phyloP scores from a whole-genome alignment of 2,113 vertebrate species.

The Sula dactylatra region DNA sequence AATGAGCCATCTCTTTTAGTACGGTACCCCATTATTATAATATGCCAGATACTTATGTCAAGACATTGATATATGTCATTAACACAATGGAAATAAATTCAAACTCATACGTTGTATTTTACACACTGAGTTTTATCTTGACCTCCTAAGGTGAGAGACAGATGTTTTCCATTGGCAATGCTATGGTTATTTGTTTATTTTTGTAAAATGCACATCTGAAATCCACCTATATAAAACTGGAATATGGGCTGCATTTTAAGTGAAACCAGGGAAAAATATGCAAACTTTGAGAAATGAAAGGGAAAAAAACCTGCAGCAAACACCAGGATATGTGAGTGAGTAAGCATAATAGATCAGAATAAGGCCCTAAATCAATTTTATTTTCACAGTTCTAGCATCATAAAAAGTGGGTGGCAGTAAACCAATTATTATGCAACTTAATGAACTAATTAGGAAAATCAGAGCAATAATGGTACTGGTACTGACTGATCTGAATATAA shows the following conservation, averaged over 20 bases:
- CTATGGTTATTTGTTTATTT: constrained; percentile 55
- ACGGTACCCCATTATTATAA: background rate
- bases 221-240: constrained; percentile 70
- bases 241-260: constrained; percentile 61
- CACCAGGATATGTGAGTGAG: constrained; percentile 70
- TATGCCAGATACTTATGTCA: background rate
- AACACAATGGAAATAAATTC: constrained; percentile 47
- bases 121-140: constrained; percentile 63
- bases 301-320: constrained; percentile 63
- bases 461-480: constrained; percentile 78
- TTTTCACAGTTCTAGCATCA: constrained; percentile 75
- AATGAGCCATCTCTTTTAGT: background rate
- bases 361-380: constrained; percentile 81
- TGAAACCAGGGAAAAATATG: constrained; percentile 39
- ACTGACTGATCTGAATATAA: constrained; percentile 82
- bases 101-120: background rate
- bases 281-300: constrained; percentile 11
- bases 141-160: constrained; percentile 75
- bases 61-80: constrained; percentile 35
- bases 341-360: constrained; percentile 75
- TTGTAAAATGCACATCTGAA: constrained; percentile 58
- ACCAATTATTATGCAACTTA: constrained; percentile 84
- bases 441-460: constrained; percentile 85
- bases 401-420: constrained; percentile 82
- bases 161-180: constrained; percentile 60